Base-by-base conservation (phyloP, 2,113 vertebrate species). In the Chinchilla lanigera region DNA sequence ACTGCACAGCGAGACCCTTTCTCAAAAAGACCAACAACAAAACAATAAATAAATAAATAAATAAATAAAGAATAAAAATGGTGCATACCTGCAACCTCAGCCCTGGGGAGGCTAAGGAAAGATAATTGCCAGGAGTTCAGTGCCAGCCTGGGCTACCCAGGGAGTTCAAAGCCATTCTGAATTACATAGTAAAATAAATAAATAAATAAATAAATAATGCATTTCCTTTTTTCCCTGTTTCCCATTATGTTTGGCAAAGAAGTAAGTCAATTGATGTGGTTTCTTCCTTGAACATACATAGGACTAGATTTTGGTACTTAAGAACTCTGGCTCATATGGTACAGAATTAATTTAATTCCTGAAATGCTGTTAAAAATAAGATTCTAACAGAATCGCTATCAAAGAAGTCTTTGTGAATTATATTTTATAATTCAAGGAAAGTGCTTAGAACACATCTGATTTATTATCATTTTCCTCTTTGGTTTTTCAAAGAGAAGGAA, bases 381-480 rank as follows among this genome's bases (percentile, higher is more conserved):
- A n/a, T 77, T 85, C 30, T 90, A 67, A 69, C 83, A 92, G 10
- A 4, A 50, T 14, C 4, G 1, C 10, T 82, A 89, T 92, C 58
- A 71, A 47, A 95, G 22, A 9, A 89, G 7, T 86, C 33, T 87
- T 54, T 82, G 38, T 89, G 7, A 14, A 33, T 78, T 78, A 86
- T 58, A 96, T 89, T 87, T 65, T 60, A 56, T 86, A 86, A 94
- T 65, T 94, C 54, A 92, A 73, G 16, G 44, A 86, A 86, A 58
- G 0, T 89, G 0, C 17, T 80, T 71, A 65, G 35, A 73, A 60
- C 14, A 86, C 47, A 47, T 83, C 26, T 78, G 90, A 82, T 35
- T 90, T 83, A 83, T 92, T 35, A 95, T 82, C 24, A 61, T 60
- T 86, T 95, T 24, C 65, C 24, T 38, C 47, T 94, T 69, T 56